Conservation (phyloP, 2,888 invertebrate species). For the Mystacides longicornis region DNA sequence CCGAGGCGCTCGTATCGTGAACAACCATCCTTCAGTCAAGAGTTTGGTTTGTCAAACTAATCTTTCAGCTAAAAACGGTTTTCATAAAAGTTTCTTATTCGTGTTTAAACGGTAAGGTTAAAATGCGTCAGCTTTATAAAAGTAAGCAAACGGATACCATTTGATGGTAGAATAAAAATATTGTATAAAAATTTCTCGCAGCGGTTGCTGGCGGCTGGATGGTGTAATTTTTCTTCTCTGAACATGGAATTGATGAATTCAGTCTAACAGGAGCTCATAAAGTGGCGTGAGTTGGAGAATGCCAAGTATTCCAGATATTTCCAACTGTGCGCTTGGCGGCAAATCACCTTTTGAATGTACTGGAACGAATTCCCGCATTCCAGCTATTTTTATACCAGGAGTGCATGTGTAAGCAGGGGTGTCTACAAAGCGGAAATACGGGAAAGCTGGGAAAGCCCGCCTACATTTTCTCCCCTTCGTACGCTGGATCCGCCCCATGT, state of each 20-base stretch:
- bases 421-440: not conserved
- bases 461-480: not conserved
- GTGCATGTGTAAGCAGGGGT: conserved; percentile 28
- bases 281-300: conserved; percentile 34
- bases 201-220: not conserved
- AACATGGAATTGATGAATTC: conserved; percentile 37
- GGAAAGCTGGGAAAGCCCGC: not conserved
- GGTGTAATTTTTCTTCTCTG: conserved; percentile 20
- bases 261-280: conserved; percentile 38
- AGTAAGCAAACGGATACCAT: no score
- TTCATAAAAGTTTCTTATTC: no score
- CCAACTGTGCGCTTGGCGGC: conserved; percentile 26
- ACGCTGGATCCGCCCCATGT: not conserved
- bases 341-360: conserved; percentile 6
- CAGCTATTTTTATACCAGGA: conserved; percentile 45
- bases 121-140: no score
- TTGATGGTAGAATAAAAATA: no score
- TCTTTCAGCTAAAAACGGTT: no score
- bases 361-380: conserved; percentile 46
- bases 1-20: not conserved
- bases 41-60: no score
- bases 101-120: no score
- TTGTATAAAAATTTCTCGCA: no score
- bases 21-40: no score
- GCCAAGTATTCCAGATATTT: conserved; percentile 33